phyloP scores from a whole-genome alignment of 1,140 invertebrate species.

The Chelonus insularis region DNA sequence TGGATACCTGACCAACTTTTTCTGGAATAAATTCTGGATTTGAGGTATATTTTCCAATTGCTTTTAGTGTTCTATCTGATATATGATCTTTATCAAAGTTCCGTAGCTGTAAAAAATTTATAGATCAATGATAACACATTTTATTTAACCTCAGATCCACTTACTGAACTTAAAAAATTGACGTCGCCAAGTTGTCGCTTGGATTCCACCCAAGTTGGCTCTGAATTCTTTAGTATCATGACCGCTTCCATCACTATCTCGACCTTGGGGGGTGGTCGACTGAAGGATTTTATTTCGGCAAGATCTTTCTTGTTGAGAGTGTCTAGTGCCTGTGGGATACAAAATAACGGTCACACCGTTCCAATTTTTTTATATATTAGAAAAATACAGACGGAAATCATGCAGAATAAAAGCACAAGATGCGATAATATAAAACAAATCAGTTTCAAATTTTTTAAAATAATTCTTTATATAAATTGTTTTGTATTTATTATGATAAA shows the following conservation, averaged over 20 bases:
- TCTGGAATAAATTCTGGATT: slow-evolving; percentile 85
- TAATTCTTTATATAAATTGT: too few species aligned
- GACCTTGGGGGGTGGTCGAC: slow-evolving; percentile 78
- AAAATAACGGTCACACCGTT: slow-evolving; percentile 21
- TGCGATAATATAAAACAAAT: too few species aligned
- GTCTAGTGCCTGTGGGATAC: slow-evolving; percentile 68
- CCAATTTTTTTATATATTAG: slow-evolving; percentile 65
- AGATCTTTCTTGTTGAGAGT: slow-evolving; percentile 86
- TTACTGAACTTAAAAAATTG: slow-evolving; percentile 68
- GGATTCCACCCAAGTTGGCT: slow-evolving; percentile 82
- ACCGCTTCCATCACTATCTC: slow-evolving; percentile 90
- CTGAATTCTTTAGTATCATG: slow-evolving; percentile 76
- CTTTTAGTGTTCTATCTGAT: slow-evolving; percentile 75
- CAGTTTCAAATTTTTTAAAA: too few species aligned
- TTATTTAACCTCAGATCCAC: slow-evolving; percentile 5
- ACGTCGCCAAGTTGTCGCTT: slow-evolving; percentile 81
- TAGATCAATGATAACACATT: background rate
- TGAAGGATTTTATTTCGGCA: slow-evolving; percentile 85
- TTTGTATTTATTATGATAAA: slow-evolving; percentile 22
- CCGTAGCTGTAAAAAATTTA: slow-evolving; percentile 63
- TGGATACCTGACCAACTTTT: slow-evolving; percentile 78
- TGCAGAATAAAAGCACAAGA: too few species aligned
- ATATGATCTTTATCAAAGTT: slow-evolving; percentile 89
- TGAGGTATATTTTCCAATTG: slow-evolving; percentile 75
- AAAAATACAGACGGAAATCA: slow-evolving; percentile 61